These are phyloP conservation scores for Microdon myrmicae DNA, from an alignment of 2,888 invertebrate genomes.

Conservation along the genomic window DNA sequence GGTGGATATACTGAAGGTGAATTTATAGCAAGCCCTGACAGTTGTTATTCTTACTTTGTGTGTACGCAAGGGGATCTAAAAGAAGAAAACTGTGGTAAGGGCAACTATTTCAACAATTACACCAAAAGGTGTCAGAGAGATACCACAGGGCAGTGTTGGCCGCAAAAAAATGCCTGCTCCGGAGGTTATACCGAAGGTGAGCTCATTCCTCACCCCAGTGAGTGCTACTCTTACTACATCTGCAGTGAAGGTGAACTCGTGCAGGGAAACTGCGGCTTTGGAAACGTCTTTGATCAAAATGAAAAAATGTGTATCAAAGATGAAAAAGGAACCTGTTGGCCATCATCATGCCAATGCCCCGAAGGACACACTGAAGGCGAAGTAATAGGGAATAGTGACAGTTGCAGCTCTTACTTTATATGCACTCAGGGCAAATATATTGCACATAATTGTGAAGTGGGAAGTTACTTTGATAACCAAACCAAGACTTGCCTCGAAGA, in stretches of 20 bases:
- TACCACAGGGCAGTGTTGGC: neutral
- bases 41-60: conserved; percentile 53
- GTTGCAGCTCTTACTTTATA: conserved; percentile 5
- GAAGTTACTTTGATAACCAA: conserved; percentile 14
- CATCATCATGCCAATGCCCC: conserved; percentile 7
- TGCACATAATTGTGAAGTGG: conserved; percentile 7
- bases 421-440: conserved; percentile 21
- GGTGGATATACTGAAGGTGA: conserved; percentile 41
- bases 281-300: conserved; percentile 51
- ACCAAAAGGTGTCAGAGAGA: conserved; percentile 36
- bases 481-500: conserved; percentile 10
- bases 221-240: conserved; percentile 52
- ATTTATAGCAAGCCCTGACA: conserved; percentile 21
- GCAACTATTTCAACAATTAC: conserved; percentile 41
- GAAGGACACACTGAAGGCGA: conserved; percentile 26
- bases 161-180: neutral
- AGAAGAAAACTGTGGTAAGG: conserved; percentile 37
- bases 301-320: conserved; percentile 43
- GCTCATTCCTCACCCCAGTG: no score
- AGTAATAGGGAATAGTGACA: neutral
- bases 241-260: conserved; percentile 53
- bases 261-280: conserved; percentile 44
- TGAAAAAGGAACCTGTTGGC: conserved; percentile 29
- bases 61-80: conserved; percentile 53
- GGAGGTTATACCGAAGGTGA: conserved; percentile 24